Conservation (phyloP, 2,797 vertebrate species). For the Poeciliopsis turneri region DNA sequence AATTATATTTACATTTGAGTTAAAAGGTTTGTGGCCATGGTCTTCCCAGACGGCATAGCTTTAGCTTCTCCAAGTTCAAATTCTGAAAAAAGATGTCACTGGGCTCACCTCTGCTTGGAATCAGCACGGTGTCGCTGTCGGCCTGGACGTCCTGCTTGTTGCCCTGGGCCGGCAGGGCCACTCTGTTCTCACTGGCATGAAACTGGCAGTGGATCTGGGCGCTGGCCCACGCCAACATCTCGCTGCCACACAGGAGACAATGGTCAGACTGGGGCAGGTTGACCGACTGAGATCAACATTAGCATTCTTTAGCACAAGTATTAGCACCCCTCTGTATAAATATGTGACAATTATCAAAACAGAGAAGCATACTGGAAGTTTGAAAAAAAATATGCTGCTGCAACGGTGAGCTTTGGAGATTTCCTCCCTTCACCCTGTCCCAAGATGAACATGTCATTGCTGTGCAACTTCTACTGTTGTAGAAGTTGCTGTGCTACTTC, state of each 20-base stretch:
- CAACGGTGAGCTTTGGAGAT: neutral
- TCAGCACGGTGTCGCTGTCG: conserved; percentile 94
- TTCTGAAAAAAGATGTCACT: too few species aligned
- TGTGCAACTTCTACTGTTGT: too few species aligned
- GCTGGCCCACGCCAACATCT: conserved; percentile 97
- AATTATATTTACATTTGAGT: too few species aligned
- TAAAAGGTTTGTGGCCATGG: too few species aligned
- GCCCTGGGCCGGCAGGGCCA: conserved; percentile 87
- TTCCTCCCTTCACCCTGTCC: neutral
- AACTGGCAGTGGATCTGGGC: conserved; percentile 99
- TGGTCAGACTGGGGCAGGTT: neutral
- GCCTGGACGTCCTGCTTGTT: conserved; percentile 95
- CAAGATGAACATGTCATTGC: neutral
- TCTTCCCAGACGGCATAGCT: too few species aligned
- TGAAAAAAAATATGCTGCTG: neutral
- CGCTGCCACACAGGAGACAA: conserved; percentile 77
- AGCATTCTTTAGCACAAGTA: neutral
- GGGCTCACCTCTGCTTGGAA: conserved; percentile 93
- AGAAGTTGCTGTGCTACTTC: too few species aligned
- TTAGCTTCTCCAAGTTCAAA: too few species aligned
- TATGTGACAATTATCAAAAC: neutral
- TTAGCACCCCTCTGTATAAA: neutral
- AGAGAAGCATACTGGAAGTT: neutral
- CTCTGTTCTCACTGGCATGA: conserved; percentile 92
- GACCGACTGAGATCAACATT: neutral